These are phyloP conservation scores for Athene cunicularia DNA, from an alignment of 2,113 vertebrate genomes.

Conservation along the genomic window DNA sequence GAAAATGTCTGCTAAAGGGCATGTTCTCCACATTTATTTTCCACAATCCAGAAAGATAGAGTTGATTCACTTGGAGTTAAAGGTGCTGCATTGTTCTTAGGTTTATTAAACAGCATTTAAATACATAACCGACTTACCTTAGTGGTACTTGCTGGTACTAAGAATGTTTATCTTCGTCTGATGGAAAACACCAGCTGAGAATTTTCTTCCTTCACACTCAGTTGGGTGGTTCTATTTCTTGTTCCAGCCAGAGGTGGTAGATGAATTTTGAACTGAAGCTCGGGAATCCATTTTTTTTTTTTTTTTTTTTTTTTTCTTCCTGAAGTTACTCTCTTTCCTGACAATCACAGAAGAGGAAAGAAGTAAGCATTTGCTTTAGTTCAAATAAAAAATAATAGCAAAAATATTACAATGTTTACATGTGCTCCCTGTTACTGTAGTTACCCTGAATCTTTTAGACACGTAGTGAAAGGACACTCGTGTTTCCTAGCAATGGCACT, in stretches of 20 bases:
- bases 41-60: not conserved
- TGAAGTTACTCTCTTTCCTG: not conserved
- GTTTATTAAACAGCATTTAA: not conserved
- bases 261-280: not conserved
- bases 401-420: not conserved
- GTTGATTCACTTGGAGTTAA: not conserved
- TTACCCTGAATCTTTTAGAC: not conserved
- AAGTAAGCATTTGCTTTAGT: not conserved
- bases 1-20: not conserved
- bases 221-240: not conserved
- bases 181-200: not conserved
- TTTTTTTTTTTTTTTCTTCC: not conserved
- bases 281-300: not conserved
- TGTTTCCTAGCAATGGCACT: not conserved
- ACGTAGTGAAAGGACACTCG: not conserved
- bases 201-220: not conserved
- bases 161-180: not conserved
- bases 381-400: not conserved
- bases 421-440: not conserved
- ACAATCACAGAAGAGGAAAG: not conserved
- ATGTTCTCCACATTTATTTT: not conserved
- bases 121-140: not conserved
- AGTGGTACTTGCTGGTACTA: not conserved
- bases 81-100: not conserved
- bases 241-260: not conserved